Percentiles rank a stretch among this genome's conserved stretches.
Evolutionary conservation across 2,113 vertebrate species (phyloP).

Genomic region (Dryoscopus gambensis): DNA sequence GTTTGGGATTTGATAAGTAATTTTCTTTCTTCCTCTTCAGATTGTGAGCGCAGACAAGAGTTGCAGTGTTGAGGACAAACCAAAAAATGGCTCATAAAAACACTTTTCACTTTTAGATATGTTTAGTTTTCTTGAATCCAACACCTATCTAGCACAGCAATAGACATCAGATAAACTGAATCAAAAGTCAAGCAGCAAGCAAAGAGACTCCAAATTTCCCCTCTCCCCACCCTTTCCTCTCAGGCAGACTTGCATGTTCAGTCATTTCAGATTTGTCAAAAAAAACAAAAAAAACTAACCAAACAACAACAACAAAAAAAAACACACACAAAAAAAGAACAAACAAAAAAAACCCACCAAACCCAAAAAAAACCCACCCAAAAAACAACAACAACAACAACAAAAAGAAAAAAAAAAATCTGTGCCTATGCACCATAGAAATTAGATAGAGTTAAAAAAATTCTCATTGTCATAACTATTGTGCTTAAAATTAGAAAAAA

Average conservation of each 20-base stretch:
- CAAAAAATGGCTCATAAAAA: background rate
- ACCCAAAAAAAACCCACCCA: too few species aligned
- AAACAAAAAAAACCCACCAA: too few species aligned
- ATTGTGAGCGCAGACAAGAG: background rate
- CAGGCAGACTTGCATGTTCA: background rate
- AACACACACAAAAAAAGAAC: too few species aligned
- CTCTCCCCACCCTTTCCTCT: accelerated
- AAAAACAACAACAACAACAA: background rate
- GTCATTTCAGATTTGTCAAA: background rate
- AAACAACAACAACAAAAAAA: background rate
- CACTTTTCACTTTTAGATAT: background rate
- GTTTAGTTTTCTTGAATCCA: background rate
- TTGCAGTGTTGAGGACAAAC: background rate
- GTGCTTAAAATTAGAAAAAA: background rate
- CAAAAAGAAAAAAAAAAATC: background rate
- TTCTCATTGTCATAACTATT: background rate
- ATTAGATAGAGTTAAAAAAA: background rate
- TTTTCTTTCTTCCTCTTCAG: background rate
- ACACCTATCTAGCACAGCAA: background rate
- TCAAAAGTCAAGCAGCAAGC: background rate
- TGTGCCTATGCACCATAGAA: background rate
- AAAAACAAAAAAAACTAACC: background rate
- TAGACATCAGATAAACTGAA: background rate
- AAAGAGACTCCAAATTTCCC: background rate
- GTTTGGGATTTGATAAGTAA: background rate